Conservation (phyloP, 1,140 invertebrate genomes). For the Agrilus planipennis region DNA sequence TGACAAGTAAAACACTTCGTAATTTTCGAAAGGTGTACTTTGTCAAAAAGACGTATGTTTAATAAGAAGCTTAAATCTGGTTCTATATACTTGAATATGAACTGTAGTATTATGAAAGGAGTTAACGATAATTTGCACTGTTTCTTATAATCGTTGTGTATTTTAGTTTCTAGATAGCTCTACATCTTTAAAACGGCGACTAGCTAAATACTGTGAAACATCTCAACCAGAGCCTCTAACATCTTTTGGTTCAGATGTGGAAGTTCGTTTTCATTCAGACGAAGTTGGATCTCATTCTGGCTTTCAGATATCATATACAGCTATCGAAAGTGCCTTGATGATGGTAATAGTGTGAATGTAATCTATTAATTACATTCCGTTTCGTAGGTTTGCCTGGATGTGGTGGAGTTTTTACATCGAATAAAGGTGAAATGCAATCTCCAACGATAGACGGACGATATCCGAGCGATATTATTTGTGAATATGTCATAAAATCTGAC, state of each 20-base stretch:
- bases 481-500: slow-evolving; percentile 61
- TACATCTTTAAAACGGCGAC: slow-evolving; percentile 32
- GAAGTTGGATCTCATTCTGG: slow-evolving; percentile 47
- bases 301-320: slow-evolving; percentile 66
- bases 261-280: slow-evolving; percentile 72
- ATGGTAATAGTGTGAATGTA: neutral
- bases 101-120: too few relatives aligned
- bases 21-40: too few relatives aligned
- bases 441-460: slow-evolving; percentile 50
- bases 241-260: slow-evolving; percentile 48
- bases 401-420: slow-evolving; percentile 58
- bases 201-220: slow-evolving; percentile 61
- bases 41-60: too few relatives aligned
- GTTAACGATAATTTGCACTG: too few relatives aligned
- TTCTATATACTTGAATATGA: too few relatives aligned
- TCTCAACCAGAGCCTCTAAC: slow-evolving; percentile 54
- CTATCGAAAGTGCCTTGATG: slow-evolving; percentile 44
- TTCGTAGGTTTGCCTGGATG: slow-evolving; percentile 60
- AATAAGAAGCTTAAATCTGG: too few relatives aligned
- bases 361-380: neutral
- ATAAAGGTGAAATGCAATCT: slow-evolving; percentile 50
- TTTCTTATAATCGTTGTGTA: too few relatives aligned
- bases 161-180: too few relatives aligned
- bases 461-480: slow-evolving; percentile 51
- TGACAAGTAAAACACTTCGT: too few relatives aligned